Evolutionary conservation across 2,113 vertebrate genomes (phyloP).

Genomic region (Uria aalge): DNA sequence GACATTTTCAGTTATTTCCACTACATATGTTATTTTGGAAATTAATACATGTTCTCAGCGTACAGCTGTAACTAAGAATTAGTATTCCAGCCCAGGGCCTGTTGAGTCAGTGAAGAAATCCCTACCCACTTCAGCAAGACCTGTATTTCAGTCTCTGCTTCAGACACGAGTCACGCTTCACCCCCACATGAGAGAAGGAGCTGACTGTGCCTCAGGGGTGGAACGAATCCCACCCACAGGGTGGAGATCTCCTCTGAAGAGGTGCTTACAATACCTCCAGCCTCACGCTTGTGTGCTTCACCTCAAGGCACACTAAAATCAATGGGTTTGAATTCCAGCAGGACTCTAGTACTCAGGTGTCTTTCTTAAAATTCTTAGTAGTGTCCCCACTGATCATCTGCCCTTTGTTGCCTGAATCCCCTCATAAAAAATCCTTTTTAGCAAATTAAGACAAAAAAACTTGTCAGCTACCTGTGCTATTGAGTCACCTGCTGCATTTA

Average conservation of each 20-base stretch:
- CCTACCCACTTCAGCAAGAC: neutral
- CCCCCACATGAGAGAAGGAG: neutral
- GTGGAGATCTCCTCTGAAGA: neutral
- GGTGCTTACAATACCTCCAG: neutral
- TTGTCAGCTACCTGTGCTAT: neutral
- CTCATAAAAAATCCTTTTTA: neutral
- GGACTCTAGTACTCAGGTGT: neutral
- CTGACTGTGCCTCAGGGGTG: neutral
- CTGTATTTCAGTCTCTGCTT: neutral
- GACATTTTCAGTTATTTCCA: neutral
- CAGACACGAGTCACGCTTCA: fast-evolving
- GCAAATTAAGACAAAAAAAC: neutral
- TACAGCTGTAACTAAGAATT: neutral
- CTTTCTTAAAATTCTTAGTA: neutral
- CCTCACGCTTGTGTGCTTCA: neutral
- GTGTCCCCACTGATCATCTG: neutral
- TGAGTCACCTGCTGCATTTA: neutral
- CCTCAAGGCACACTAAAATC: neutral
- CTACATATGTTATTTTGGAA: neutral
- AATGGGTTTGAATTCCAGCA: neutral
- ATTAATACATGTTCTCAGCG: neutral
- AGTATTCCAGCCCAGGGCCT: neutral
- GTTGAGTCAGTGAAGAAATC: neutral
- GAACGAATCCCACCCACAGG: neutral
- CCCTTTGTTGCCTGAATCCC: neutral